Evolutionary conservation across 1,140 invertebrate species (phyloP), one percentile per base, ranked within the genome.

Genomic region (Drosophila watanabei): DNA sequence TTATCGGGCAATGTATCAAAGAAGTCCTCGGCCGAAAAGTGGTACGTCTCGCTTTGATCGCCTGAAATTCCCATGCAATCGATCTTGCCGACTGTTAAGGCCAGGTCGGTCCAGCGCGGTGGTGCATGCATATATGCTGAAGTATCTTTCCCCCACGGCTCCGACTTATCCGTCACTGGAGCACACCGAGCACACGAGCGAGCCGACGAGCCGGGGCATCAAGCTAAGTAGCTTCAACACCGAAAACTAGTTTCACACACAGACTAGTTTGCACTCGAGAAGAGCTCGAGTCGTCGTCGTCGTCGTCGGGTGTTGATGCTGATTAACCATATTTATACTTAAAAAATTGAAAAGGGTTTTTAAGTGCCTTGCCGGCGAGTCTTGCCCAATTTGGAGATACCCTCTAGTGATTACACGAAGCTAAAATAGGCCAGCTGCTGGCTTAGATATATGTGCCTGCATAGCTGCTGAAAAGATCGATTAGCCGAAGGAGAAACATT

Each of bases 301-400:
- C 63, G 68, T n/a, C n/a, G n/a, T n/a, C n/a, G n/a, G 68, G 68
- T 71, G 68, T 71, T 71, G 68, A 71, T 71, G 68, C 68, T 71
- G 68, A 71, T 71, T 71, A 71, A 71, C 68, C 68, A 71, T 71
- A 71, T 71, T 71, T 71, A 71, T 71, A 71, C 68, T 71, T 71
- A 71, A 71, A 71, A 71, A 71, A 71, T 71, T 71, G 68, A 71
- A 71, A 71, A 71, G 68, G 68, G 68, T 71, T 71, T 70, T 71
- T 71, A 69, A 71, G 63, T 71, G 68, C 63, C 60, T 11, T 20
- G 49, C 14, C 32, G 33, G 39, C 16, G n/a, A 56, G 68, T 71
- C 32, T 57, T 71, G 68, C 32, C 68, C 63, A 69, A 69, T 71
- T 71, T 56, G 48, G 39, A 46, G 65, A 71, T 71, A 71, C 68